Percentiles rank a stretch among this genome's conserved stretches.
Evolutionary conservation across 2,888 invertebrate species (phyloP).

Genomic region (Auanema sp.): DNA sequence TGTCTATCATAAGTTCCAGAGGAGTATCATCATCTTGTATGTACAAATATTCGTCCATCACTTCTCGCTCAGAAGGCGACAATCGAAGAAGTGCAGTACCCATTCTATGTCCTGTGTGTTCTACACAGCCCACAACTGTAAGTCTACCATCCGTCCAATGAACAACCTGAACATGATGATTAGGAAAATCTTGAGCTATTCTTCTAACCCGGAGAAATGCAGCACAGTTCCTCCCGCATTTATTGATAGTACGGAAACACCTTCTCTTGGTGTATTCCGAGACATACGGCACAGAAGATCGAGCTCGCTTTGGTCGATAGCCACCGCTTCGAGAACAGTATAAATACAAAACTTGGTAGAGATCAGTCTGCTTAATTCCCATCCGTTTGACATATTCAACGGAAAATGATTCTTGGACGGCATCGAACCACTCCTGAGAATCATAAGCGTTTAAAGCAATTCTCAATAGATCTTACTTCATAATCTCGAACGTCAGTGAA

Average conservation of each 20-base stretch:
- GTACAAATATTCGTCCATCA: slow-evolving; percentile 29
- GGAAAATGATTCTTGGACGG: slow-evolving; percentile 34
- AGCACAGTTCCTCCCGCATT: slow-evolving; percentile 30
- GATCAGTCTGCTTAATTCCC: slow-evolving; percentile 25
- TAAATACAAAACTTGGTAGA: slow-evolving; percentile 30
- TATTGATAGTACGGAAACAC: slow-evolving; percentile 9
- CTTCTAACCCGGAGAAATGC: slow-evolving; percentile 27
- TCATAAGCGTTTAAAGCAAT: neutral
- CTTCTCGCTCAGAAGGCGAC: slow-evolving; percentile 17
- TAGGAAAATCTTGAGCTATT: neutral
- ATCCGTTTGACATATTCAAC: slow-evolving; percentile 33
- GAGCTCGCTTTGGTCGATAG: slow-evolving; percentile 15
- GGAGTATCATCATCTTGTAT: slow-evolving; percentile 20
- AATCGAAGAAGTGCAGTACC: slow-evolving; percentile 37
- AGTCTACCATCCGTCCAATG: slow-evolving; percentile 30
- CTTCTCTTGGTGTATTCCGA: slow-evolving; percentile 15
- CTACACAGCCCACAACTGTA: slow-evolving; percentile 41
- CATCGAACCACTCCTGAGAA: slow-evolving; percentile 38
- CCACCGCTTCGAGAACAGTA: slow-evolving; percentile 30
- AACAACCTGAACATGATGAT: slow-evolving; percentile 14
- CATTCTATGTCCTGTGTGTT: slow-evolving; percentile 48
- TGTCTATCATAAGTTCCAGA: slow-evolving; percentile 23
- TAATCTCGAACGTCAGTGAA: slow-evolving; percentile 28
- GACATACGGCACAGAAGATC: slow-evolving; percentile 5
- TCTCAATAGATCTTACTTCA: slow-evolving; percentile 18